Evolutionary conservation across 2,797 vertebrate genomes (phyloP), one percentile per base, ranked within the genome.

Genomic region (Zalophus californianus): DNA sequence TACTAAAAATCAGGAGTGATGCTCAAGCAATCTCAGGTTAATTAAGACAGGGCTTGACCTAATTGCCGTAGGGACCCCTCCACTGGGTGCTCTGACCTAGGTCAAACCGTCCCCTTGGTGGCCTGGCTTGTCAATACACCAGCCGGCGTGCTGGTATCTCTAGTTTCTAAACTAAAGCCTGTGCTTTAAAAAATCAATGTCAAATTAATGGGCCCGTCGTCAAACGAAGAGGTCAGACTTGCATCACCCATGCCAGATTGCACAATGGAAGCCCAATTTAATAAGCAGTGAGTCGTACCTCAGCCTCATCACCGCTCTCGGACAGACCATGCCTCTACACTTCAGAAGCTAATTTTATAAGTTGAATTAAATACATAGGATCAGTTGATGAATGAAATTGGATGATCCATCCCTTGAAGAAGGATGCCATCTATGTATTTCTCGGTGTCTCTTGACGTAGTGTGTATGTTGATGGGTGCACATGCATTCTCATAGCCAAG

Each of bases 41-140:
- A 98, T 94, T 92, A 94, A 93, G 95, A 70, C 79, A 97, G 62
- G 93, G 91, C 96, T 92, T 83, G 96, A 97, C 96, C 92, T 90
- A 60, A 9, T 0, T 25, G 82, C 96, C 86, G 96, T 87, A 1
- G 50, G 21, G 41, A 60, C 90, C 97, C 90, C 97, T 95, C 96
- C 9, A 66, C 15, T 86, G 0, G 0, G 93, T 70, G 70, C 35
- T 64, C 44, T 96, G 98, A 98, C 97, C 97, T 1, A 20, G 98
- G 98, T 97, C 97, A 97, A 35, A 97, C 93, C 94, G 84, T 90
- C 58, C 90, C 44, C 0, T 14, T 68, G 88, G 96, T 21, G 89
- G 54, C 20, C 86, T 4, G 54, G 27, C 84, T 38, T 58, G 25
- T 77, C 84, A 41, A 41, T 73, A 75, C 41, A 50, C 25, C 41